These are phyloP conservation scores for Polymixis flavicincta DNA, from an alignment of 2,888 invertebrate genomes.

Conservation along the genomic window DNA sequence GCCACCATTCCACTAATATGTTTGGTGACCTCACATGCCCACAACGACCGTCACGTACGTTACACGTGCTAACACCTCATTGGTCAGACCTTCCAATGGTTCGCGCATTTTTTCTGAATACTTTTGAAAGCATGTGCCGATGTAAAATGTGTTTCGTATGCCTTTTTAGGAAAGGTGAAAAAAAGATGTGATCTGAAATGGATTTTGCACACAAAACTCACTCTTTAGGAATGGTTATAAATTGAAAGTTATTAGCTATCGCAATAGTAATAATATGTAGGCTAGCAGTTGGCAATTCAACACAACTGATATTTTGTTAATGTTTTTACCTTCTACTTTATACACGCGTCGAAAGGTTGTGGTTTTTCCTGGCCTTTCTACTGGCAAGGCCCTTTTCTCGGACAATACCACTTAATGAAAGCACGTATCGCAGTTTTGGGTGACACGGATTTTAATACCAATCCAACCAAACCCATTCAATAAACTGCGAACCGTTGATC, in stretches of 20 bases:
- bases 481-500: slow-evolving; percentile 10
- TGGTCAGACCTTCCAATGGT: slow-evolving; percentile 30
- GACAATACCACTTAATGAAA: neutral
- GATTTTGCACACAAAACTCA: neutral
- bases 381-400: neutral
- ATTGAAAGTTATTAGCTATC: neutral
- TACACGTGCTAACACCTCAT: slow-evolving; percentile 51
- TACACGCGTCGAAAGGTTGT: neutral
- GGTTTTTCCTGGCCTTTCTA: neutral
- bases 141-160: neutral
- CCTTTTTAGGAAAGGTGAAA: neutral
- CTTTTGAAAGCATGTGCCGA: slow-evolving; percentile 11
- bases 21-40: slow-evolving; percentile 28
- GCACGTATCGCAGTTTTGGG: neutral
- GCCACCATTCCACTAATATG: slow-evolving; percentile 12
- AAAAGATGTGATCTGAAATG: neutral
- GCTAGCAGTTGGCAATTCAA: neutral
- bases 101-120: slow-evolving; percentile 40
- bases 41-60: slow-evolving; percentile 52
- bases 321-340: neutral
- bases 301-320: neutral
- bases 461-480: neutral
- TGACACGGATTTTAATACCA: neutral
- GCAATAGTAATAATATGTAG: neutral
- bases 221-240: neutral